These are phyloP conservation scores for Leucoraja ocellata DNA, from an alignment of 2,797 vertebrate genomes.

Conservation along the genomic window DNA sequence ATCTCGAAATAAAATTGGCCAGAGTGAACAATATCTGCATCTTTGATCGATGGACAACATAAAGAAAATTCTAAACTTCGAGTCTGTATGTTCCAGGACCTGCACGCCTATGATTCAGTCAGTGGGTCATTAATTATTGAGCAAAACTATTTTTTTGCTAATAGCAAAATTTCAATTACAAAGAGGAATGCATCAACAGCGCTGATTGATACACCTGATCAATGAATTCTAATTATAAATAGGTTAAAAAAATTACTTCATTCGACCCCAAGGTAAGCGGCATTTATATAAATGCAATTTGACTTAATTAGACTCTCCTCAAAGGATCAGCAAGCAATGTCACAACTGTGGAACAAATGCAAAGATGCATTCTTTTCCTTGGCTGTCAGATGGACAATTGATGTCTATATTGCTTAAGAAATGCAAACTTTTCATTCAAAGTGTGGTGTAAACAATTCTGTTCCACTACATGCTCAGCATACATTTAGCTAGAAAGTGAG, in stretches of 20 bases:
- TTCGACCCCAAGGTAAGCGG: neutral
- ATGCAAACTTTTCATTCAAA: slow-evolving; percentile 11
- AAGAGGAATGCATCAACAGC: neutral
- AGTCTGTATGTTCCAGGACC: neutral
- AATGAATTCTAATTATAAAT: slow-evolving; percentile 21
- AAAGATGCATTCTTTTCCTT: slow-evolving; percentile 4
- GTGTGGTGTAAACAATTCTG: slow-evolving; percentile 4
- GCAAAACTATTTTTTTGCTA: slow-evolving; percentile 16
- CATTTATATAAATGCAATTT: neutral
- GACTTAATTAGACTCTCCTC: neutral
- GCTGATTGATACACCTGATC: neutral
- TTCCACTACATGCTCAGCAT: neutral
- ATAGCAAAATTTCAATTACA: neutral
- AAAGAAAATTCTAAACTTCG: neutral
- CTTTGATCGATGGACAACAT: neutral
- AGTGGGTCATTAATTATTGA: slow-evolving; percentile 15
- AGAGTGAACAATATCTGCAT: slow-evolving; percentile 18
- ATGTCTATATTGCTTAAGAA: slow-evolving; percentile 29
- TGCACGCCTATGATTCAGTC: neutral
- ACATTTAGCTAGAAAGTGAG: slow-evolving; percentile 23
- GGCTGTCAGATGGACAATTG: slow-evolving; percentile 15
- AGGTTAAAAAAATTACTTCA: neutral
- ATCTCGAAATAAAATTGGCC: neutral
- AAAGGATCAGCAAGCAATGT: neutral
- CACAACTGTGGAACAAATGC: slow-evolving; percentile 2